Evolutionary conservation across 2,888 invertebrate species (phyloP), one percentile per base, ranked within the genome.

Genomic region (Cosmorhoe ocellata): DNA sequence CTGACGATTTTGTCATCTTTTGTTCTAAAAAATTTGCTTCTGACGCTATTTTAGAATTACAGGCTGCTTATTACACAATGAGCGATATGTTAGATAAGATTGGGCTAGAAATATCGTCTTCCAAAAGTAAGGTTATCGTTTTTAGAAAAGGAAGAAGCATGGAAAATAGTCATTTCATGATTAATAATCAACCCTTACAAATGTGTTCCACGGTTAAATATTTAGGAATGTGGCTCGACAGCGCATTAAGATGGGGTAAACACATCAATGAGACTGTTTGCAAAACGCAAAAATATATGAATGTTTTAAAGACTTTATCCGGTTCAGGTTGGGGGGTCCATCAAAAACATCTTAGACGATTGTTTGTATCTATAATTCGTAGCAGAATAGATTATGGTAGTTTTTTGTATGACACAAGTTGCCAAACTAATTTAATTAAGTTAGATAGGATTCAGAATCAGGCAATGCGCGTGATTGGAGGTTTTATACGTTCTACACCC

Each of bases 221-320:
- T 46, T 36, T 70, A 11, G 64, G 67, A 9, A 4, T 68, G 9
- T 66, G 67, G 66, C 28, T 70, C 1, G 68, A 69, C 46, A 36
- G 42, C 1, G 45, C 45, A 0, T 28, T 69, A 4, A 45, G 43
- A 5, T 71, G 67, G 71, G 8, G 18, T 1, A 24, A 7, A 24
- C 24, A 24, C 1, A 24, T 24, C 6, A 24, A 24, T 7, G 24
- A 24, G 6, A 24, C 24, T 3, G 18, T 0, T 4, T 36, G 41
- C 7, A 68, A 64, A 45, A 12, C 30, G 0, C 18, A 14, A n/a
- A 68, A 61, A 53, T 59, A 46, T 36, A 5, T 65, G 5, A 67
- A 64, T 46, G 13, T 64, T 4, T 56, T 69, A 5, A 68, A 65
- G 51, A 43, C 63, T 1, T 33, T 69, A 5, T 32, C 58, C 0